Evolutionary conservation across 2,888 invertebrate genomes (phyloP), one percentile per base, ranked within the genome.

Genomic region (Caenorhabditis doughertyi): DNA sequence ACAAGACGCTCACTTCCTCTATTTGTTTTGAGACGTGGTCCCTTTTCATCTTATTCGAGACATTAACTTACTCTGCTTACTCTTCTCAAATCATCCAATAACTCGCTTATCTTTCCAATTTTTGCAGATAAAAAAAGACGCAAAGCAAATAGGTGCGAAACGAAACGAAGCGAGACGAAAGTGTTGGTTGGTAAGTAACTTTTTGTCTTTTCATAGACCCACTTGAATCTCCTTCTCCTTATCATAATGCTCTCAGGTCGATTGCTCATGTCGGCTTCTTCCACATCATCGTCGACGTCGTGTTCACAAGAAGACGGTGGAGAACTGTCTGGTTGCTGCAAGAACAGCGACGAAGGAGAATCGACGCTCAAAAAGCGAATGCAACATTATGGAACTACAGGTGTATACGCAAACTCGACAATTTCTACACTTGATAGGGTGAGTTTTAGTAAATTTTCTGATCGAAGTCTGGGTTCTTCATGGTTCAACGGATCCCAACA

Each of bases 351-450:
- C 21, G 71, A 71, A 18, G 71, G 60, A 9, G 68, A 71, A n/a
- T 76, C 76, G 51, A 76, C 76, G 29, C 47, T 76, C 8, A 76
- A 68, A 35, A 68, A 77, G 32, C 77, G 77, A 42, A 77, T 77
- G 60, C 77, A 77, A n/a, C 77, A 77, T 68, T 77, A 47, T 53
- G 67, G 65, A 51, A 42, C n/a, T 27, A 13, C 35, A 13, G 68
- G 35, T 21, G 62, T 18, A 2, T 68, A 77, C 18, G 77, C 68
- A 13, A 76, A 74, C 11, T 74, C 74, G 25, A 60, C 81, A n/a
- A 81, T 81, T 25, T 81, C 81, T 16, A 76, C 81, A 18, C 70
- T 81, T 21, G 81, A 81, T 65, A 32, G 81, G 25, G 81, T 81
- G 44, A 60, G 72, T 60, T 47, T 47, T 47, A n/a, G n/a, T n/a